phyloP scores from a whole-genome alignment of 2,888 invertebrate species.

The Tenodera sinensis region DNA sequence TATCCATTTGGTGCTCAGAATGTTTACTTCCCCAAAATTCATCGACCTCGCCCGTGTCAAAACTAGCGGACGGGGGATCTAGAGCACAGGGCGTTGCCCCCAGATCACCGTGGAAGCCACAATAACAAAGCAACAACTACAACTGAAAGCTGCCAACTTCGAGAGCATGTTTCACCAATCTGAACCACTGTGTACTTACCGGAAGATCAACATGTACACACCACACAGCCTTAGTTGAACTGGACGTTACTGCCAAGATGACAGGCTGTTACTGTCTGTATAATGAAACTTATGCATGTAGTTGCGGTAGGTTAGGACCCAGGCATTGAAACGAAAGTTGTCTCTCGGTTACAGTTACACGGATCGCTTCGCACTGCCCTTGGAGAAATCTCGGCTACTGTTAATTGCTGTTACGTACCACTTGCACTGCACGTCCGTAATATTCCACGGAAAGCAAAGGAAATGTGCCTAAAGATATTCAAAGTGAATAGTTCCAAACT shows the following conservation, averaged over 20 bases:
- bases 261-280: not conserved
- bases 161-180: too few relatives aligned
- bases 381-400: not conserved
- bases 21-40: too few relatives aligned
- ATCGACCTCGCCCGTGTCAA: too few relatives aligned
- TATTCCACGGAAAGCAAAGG: not conserved
- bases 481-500: too few relatives aligned
- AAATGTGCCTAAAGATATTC: too few relatives aligned
- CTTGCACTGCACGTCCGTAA: not conserved
- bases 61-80: too few relatives aligned
- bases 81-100: too few relatives aligned
- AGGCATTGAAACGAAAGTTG: not conserved
- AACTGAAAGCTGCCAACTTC: too few relatives aligned
- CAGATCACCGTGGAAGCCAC: too few relatives aligned
- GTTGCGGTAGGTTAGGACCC: not conserved
- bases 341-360: not conserved
- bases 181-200: not conserved
- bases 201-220: not conserved
- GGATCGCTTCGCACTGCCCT: not conserved
- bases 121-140: too few relatives aligned
- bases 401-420: not conserved
- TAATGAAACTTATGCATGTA: not conserved
- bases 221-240: not conserved
- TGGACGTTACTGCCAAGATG: not conserved
- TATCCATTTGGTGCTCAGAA: too few relatives aligned